These are phyloP conservation scores for Micoletzkya japonica DNA, from an alignment of 2,888 invertebrate species.

Conservation along the genomic window DNA sequence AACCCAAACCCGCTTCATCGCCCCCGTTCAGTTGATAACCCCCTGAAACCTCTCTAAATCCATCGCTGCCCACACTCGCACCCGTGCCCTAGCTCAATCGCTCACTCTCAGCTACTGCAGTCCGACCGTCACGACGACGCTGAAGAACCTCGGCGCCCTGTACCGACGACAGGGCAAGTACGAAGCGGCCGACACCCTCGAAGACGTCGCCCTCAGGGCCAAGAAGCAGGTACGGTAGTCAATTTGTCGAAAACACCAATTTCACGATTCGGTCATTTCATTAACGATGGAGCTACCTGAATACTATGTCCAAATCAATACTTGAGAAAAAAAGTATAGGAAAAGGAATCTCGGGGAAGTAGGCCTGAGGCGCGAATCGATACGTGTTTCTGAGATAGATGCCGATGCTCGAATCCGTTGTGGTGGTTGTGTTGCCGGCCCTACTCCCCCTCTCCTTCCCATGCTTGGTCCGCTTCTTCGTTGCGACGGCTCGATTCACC, in stretches of 20 bases:
- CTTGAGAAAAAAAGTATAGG: neutral
- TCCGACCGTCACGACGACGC: constrained; percentile 92
- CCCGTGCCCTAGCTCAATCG: too few species aligned
- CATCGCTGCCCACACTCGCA: too few species aligned
- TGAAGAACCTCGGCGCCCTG: constrained; percentile 95
- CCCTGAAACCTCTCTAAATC: too few species aligned
- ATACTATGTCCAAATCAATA: too few species aligned
- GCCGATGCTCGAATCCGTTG: too few species aligned
- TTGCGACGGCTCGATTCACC: too few species aligned
- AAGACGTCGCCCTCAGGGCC: constrained; percentile 94
- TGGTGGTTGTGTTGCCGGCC: too few species aligned
- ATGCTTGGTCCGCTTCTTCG: too few species aligned
- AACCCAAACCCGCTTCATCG: too few species aligned
- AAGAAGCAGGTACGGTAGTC: constrained; percentile 79
- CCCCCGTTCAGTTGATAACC: too few species aligned
- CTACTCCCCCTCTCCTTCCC: too few species aligned
- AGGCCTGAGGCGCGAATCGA: neutral
- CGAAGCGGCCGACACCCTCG: constrained; percentile 96
- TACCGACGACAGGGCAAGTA: constrained; percentile 98
- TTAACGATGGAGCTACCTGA: neutral
- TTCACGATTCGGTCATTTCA: neutral
- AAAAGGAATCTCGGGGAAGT: too few species aligned
- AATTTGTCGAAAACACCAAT: neutral
- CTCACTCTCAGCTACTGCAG: constrained; percentile 70
- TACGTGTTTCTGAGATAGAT: neutral